phyloP scores from a whole-genome alignment of 2,797 vertebrate genomes.

The Carapus acus region DNA sequence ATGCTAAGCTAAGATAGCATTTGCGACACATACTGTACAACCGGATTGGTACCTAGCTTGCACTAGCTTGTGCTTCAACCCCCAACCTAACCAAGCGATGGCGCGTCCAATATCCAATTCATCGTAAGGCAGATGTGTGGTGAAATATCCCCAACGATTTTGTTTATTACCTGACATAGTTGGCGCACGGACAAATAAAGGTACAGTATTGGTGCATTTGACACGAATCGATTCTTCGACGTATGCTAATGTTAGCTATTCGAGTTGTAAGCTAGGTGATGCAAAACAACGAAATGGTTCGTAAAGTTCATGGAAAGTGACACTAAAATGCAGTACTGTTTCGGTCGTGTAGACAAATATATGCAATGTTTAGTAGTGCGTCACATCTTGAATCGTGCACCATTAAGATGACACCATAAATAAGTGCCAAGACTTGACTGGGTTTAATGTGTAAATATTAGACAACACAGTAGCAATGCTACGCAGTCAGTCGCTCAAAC shows the following conservation, averaged over 20 bases:
- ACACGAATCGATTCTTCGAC: too few relatives aligned
- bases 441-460: conserved; percentile 17
- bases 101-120: background rate
- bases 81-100: background rate
- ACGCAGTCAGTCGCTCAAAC: background rate
- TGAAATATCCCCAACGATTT: conserved; percentile 1
- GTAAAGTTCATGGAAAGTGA: too few relatives aligned
- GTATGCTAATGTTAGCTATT: conserved; percentile 1
- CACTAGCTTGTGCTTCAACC: conserved; percentile 7
- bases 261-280: background rate
- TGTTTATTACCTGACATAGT: background rate
- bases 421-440: background rate
- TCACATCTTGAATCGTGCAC: background rate
- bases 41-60: conserved; percentile 29
- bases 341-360: too few relatives aligned
- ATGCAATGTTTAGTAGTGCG: too few relatives aligned
- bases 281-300: too few relatives aligned
- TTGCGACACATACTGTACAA: conserved; percentile 43
- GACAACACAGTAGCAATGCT: background rate
- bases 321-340: too few relatives aligned
- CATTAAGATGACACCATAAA: background rate
- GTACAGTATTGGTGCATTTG: conserved; percentile 37
- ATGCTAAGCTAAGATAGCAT: conserved; percentile 28
- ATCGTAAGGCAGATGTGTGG: background rate
- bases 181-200: conserved; percentile 24